Conservation (phyloP, 1,140 invertebrate genomes). For the Sinella curviseta region DNA sequence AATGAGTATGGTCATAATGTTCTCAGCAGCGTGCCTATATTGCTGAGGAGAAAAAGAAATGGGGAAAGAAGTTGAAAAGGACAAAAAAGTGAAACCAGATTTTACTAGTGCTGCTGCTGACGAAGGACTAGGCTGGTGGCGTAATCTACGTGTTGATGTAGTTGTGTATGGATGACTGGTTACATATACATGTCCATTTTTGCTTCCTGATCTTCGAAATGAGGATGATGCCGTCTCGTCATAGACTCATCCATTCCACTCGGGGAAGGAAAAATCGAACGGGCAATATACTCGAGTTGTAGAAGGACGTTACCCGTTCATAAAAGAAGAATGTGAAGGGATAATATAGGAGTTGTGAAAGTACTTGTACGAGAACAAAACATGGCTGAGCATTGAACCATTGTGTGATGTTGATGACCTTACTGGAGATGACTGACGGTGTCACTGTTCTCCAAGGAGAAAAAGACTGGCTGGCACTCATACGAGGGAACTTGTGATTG, state of each 20-base stretch:
- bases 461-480: no score
- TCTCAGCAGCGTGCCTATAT: no score
- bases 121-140: no score
- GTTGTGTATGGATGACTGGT: not conserved
- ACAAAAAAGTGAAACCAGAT: not conserved
- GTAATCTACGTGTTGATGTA: not conserved
- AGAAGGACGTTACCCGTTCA: no score
- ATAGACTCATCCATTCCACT: no score
- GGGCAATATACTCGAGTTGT: no score
- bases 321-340: no score
- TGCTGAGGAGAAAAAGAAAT: no score
- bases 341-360: no score
- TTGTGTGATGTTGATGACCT: conserved; percentile 7
- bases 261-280: no score
- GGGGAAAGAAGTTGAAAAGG: not conserved
- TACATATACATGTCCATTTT: not conserved
- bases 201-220: no score
- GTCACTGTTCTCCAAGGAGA: not conserved
- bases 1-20: not conserved
- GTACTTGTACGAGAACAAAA: not conserved
- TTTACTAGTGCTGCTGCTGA: not conserved
- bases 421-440: not conserved
- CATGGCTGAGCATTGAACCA: conserved; percentile 5
- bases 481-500: not conserved
- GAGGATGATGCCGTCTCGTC: no score